Evolutionary conservation across 2,113 vertebrate genomes (phyloP), one percentile per base, ranked within the genome.

Genomic region (Pandion haliaetus): DNA sequence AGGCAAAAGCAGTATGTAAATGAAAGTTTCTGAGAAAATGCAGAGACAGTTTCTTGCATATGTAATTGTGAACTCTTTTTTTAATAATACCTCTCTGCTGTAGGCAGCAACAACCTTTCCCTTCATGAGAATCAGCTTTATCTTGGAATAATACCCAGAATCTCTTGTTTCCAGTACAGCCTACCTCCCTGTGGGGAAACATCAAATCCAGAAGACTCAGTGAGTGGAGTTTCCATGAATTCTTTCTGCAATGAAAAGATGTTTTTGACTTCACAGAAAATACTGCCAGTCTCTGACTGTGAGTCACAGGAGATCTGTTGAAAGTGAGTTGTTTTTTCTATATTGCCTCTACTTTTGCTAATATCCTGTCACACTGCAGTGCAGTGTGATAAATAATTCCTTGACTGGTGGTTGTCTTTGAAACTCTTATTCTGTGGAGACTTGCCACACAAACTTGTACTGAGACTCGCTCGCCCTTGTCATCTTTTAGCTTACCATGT

Each of bases 121-220:
- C 25, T 87, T 85, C 34, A 93, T 3, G 4, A 88, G 61, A 79
- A 91, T 57, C 38, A 65, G 57, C 6, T 92, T 88, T 84, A 15
- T 79, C 73, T 87, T 94, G 70, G 69, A 95, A 93, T 91, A 92
- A 94, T 79, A 97, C 6, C 17, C 65, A 84, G 76, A 88, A 91
- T 82, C 54, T 89, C 88, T 86, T 95, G 49, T 91, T 95, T 92
- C 47, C 73, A 93, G 82, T 72, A 45, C 44, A 95, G 47, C 52
- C 76, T 61, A 76, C 70, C 32, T 74, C 83, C 52, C 83, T 76
- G 73, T 57, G 78, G 73, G 40, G 62, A 82, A 95, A 95, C 54
- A 93, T 95, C 65, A 89, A 82, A 93, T 76, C 65, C 85, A 63
- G 57, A 95, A 94, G 81, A 89, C 31, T 91, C 73, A 59, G 61